Percentiles rank a stretch among this genome's conserved stretches.
These are phyloP conservation scores for Mellivora capensis DNA, from an alignment of 2,113 vertebrate species.

Conservation along the genomic window DNA sequence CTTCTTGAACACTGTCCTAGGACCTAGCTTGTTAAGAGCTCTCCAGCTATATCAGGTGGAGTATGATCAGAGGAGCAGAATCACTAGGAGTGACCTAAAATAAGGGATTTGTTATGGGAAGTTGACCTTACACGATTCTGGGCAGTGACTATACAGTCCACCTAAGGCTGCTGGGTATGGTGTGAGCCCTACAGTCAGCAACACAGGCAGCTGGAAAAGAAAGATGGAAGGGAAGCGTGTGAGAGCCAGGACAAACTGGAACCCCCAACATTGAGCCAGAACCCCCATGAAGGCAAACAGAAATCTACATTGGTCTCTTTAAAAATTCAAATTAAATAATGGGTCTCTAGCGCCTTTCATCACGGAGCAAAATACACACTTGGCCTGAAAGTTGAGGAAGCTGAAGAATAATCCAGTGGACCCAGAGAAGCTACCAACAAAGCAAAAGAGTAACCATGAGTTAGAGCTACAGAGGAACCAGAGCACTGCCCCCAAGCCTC, in stretches of 20 bases:
- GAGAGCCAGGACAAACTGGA: not conserved
- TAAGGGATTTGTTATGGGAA: not conserved
- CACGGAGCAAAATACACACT: not conserved
- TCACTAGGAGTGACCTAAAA: not conserved
- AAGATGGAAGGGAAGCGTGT: not conserved
- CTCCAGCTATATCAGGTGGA: not conserved
- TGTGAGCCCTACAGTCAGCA: not conserved
- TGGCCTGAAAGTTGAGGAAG: not conserved
- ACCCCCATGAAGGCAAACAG: rapidly evolving
- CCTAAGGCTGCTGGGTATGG: not conserved
- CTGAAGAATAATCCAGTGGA: not conserved
- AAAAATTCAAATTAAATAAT: not conserved
- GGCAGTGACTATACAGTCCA: not conserved
- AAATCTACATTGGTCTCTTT: not conserved
- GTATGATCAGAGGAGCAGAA: not conserved
- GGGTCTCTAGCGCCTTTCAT: not conserved
- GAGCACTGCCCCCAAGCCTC: not conserved
- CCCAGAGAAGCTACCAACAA: not conserved
- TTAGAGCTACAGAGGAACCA: not conserved
- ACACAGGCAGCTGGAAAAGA: not conserved
- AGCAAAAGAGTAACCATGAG: rapidly evolving
- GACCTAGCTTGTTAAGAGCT: not conserved
- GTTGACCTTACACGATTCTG: not conserved
- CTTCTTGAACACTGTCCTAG: not conserved
- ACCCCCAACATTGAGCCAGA: no score